phyloP scores from a whole-genome alignment of 2,113 vertebrate genomes.

The Galemys pyrenaicus region DNA sequence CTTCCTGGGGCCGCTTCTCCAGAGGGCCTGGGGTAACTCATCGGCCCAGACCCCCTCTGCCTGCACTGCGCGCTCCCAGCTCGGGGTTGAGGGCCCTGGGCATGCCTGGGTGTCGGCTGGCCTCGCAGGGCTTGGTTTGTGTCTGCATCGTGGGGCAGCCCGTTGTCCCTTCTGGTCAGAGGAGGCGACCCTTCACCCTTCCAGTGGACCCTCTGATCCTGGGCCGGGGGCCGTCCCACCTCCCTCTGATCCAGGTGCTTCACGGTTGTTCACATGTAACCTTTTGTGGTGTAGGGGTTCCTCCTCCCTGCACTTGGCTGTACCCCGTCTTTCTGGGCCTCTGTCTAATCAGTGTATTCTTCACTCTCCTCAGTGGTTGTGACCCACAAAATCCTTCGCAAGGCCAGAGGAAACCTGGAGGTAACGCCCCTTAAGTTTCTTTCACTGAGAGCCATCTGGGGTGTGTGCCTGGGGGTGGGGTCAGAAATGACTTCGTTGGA shows the following conservation, averaged over 20 bases:
- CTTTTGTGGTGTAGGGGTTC: background rate
- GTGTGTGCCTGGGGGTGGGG: rapidly evolving
- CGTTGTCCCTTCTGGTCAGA: background rate
- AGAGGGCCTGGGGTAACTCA: background rate
- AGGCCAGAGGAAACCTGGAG: conserved; percentile 89
- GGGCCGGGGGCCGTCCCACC: background rate
- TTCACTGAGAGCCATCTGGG: background rate
- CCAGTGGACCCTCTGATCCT: background rate
- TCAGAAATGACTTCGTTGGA: background rate
- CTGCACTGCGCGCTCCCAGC: rapidly evolving
- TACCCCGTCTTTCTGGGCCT: rapidly evolving
- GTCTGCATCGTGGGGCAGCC: rapidly evolving
- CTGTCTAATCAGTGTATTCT: background rate
- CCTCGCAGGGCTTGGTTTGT: background rate
- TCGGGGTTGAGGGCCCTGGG: background rate
- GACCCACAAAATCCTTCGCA: conserved; percentile 94
- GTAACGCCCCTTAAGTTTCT: too few relatives aligned
- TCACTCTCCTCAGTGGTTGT: conserved; percentile 87
- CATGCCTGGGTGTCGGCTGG: rapidly evolving
- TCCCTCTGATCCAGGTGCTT: background rate
- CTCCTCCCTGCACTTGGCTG: background rate
- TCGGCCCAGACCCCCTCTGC: background rate
- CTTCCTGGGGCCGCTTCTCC: background rate
- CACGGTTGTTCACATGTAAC: rapidly evolving
- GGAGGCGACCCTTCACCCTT: background rate